These are phyloP conservation scores for Ips nitidus DNA, from an alignment of 1,140 invertebrate species.

Conservation along the genomic window DNA sequence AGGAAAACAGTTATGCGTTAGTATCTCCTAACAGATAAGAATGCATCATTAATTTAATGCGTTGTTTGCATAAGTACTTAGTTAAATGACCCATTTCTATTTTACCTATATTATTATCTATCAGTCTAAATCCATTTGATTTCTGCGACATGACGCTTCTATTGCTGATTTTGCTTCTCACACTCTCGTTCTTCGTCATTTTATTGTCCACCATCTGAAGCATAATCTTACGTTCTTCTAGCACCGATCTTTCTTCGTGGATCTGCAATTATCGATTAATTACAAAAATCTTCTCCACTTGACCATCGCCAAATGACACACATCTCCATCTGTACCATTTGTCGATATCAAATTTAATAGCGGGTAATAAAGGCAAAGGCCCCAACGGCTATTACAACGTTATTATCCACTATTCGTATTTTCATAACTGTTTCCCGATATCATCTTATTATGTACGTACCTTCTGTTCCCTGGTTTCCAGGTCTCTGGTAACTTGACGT, in stretches of 20 bases:
- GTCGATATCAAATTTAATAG: no score
- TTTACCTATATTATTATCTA: slow-evolving; percentile 4
- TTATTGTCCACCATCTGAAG: slow-evolving; percentile 31
- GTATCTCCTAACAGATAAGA: not conserved
- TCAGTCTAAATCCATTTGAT: slow-evolving; percentile 30
- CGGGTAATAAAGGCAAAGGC: no score
- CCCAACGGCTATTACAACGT: no score
- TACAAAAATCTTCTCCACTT: not conserved
- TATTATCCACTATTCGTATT: no score
- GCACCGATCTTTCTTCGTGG: slow-evolving; percentile 13
- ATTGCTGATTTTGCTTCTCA: slow-evolving; percentile 34
- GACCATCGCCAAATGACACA: no score
- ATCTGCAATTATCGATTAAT: slow-evolving; percentile 5
- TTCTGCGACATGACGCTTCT: slow-evolving; percentile 19
- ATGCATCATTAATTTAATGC: not conserved
- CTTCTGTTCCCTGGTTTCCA: slow-evolving; percentile 15
- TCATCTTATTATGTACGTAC: not conserved
- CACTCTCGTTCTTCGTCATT: slow-evolving; percentile 22
- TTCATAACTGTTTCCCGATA: no score
- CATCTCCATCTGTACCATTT: no score
- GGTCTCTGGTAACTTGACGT: slow-evolving; percentile 15
- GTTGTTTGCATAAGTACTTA: no score
- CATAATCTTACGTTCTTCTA: slow-evolving; percentile 22
- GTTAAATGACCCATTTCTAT: no score
- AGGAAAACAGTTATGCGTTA: not conserved